Evolutionary conservation across 1,140 invertebrate genomes (phyloP).

Genomic region (Drosophila ananassae): DNA sequence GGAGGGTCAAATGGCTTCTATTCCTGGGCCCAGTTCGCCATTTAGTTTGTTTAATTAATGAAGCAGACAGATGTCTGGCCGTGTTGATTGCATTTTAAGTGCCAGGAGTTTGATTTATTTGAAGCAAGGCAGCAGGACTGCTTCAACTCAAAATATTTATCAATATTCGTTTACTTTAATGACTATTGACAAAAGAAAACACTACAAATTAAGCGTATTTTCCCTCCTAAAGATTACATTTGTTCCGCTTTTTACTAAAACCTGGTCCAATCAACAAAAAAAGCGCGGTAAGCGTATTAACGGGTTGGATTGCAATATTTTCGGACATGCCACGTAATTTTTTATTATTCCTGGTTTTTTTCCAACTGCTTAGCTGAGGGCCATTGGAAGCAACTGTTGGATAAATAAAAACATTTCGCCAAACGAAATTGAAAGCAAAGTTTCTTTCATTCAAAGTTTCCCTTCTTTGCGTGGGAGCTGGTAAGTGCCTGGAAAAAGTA

Average conservation of each 20-base stretch:
- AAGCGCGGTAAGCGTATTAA: slow-evolving; percentile 59
- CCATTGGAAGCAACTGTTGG: slow-evolving; percentile 23
- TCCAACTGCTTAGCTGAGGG: slow-evolving; percentile 33
- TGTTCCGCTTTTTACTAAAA: slow-evolving; percentile 10
- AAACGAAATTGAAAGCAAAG: slow-evolving; percentile 17
- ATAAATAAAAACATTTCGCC: slow-evolving; percentile 22
- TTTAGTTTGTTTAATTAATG: slow-evolving; percentile 64
- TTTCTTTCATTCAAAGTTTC: slow-evolving; percentile 15
- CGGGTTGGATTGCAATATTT: slow-evolving; percentile 60
- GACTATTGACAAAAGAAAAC: not conserved
- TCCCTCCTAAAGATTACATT: slow-evolving; percentile 9
- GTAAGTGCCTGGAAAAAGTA: slow-evolving; percentile 4
- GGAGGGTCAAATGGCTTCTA: slow-evolving; percentile 24
- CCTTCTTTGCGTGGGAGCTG: slow-evolving; percentile 17
- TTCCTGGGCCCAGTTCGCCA: slow-evolving; percentile 15
- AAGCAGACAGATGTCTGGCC: slow-evolving; percentile 14
- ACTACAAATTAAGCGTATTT: slow-evolving; percentile 9
- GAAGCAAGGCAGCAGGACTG: not conserved
- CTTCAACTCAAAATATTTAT: slow-evolving; percentile 16
- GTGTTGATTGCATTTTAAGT: slow-evolving; percentile 73
- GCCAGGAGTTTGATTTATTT: slow-evolving; percentile 46
- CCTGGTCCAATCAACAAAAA: slow-evolving; percentile 51
- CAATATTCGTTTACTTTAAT: not conserved
- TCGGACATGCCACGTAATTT: slow-evolving; percentile 38
- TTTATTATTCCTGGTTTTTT: slow-evolving; percentile 51